Conservation (phyloP, 2,113 vertebrate species). For the Ctenodactylus gundi region DNA sequence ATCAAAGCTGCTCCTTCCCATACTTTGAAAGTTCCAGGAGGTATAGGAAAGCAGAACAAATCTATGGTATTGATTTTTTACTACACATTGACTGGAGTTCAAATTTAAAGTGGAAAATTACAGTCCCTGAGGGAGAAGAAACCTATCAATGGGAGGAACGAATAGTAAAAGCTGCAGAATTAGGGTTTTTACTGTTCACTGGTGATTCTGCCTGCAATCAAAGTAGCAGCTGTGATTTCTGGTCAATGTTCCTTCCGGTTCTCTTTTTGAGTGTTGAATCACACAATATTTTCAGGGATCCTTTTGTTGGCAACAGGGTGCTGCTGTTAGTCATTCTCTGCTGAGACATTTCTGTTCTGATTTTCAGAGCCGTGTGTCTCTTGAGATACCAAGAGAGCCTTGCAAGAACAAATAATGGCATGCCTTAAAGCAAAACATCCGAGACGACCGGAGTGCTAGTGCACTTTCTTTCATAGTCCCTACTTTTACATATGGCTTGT, state of each 20-base stretch:
- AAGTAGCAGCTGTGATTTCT: conserved; percentile 35
- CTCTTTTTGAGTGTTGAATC: conserved; percentile 38
- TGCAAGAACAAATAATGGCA: neutral
- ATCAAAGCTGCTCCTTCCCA: conserved; percentile 57
- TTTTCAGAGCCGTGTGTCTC: neutral
- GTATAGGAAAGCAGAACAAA: conserved; percentile 68
- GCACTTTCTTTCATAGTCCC: neutral
- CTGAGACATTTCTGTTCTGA: conserved; percentile 41
- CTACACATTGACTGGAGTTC: conserved; percentile 72
- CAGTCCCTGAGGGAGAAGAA: conserved; percentile 66
- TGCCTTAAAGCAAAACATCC: neutral
- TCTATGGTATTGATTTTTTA: conserved; percentile 76
- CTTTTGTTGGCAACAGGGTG: conserved; percentile 21
- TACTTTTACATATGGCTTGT: neutral
- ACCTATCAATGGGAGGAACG: conserved; percentile 65
- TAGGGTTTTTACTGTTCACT: conserved; percentile 68
- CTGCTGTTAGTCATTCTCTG: conserved; percentile 46
- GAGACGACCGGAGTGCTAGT: neutral
- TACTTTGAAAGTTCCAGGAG: conserved; percentile 63
- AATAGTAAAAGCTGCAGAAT: conserved; percentile 62
- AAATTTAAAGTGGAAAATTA: conserved; percentile 79
- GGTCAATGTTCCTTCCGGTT: neutral
- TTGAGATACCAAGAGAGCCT: conserved; percentile 18
- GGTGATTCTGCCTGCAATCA: conserved; percentile 45
- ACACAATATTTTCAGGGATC: conserved; percentile 34